Evolutionary conservation across 2,113 vertebrate genomes (phyloP).

Genomic region (Calyptommatus sinebrachiatus): DNA sequence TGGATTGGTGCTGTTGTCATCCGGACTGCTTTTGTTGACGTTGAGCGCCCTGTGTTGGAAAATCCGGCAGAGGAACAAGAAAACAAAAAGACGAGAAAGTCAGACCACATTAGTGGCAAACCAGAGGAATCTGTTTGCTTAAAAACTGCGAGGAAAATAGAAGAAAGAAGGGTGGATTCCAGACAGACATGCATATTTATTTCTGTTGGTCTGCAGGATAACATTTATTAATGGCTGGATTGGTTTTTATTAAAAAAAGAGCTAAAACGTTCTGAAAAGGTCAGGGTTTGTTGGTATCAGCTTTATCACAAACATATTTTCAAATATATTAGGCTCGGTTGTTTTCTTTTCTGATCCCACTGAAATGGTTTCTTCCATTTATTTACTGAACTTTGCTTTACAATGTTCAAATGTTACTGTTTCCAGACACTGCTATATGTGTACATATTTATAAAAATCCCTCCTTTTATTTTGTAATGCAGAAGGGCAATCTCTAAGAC

Average conservation of each 20-base stretch:
- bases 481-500: neutral
- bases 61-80: slow-evolving; percentile 83
- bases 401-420: neutral
- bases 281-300: slow-evolving; percentile 29
- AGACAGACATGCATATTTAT: slow-evolving; percentile 51
- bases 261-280: slow-evolving; percentile 45
- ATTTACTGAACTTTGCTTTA: neutral
- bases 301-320: slow-evolving; percentile 51
- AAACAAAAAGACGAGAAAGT: slow-evolving; percentile 88
- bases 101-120: slow-evolving; percentile 85
- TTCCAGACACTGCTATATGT: neutral
- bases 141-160: slow-evolving; percentile 28
- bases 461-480: too few relatives aligned
- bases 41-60: slow-evolving; percentile 88
- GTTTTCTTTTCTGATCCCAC: neutral
- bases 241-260: slow-evolving; percentile 16
- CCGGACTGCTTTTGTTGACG: slow-evolving; percentile 81
- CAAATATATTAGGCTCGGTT: neutral
- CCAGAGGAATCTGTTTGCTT: slow-evolving; percentile 83
- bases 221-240: slow-evolving; percentile 3
- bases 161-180: slow-evolving; percentile 29
- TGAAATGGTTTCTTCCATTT: neutral
- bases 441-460: neutral
- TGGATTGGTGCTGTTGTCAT: slow-evolving; percentile 85
- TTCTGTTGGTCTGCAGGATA: slow-evolving; percentile 15